Base-by-base conservation (phyloP, 2,888 invertebrate genomes). In the Rhogogaster chlorosoma region DNA sequence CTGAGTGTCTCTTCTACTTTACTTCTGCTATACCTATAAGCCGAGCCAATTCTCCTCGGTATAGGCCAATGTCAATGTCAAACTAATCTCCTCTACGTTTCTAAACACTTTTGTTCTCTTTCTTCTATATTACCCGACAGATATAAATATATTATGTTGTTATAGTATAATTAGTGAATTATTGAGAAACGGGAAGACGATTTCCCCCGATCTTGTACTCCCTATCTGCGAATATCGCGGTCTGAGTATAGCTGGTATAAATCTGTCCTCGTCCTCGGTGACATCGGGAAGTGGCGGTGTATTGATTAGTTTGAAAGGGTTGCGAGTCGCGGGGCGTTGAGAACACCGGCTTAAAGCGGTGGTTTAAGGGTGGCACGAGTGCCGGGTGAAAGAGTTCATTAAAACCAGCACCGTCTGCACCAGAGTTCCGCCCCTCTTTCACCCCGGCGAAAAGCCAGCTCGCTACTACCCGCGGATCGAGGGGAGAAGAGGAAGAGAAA, bases 381-480 rank as follows among this genome's bases (percentile, higher is more conserved):
- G 90, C 88, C 89, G 90, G 89, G 89, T 91, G 90, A 92, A 92
- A 91, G 91, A 92, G 92, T 92, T 92, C 91, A 92, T 92, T 92
- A 92, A 92, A 92, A 92, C 90, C 90, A 90, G 91, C 91, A 89
- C 89, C 89, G 91, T 91, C 91, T 91, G 91, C 91, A 90, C 87
- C 89, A 88, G 83, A 87, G 85, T 87, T 84, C 87, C 87, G 57
- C 77, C 64, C 77, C 70, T 49, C 77, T 83, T 86, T 78, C 84
- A 64, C 75, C 85, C 71, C 77, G 29, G n/a, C 61, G 22, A n/a
- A 80, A 61, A 80, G 29, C 77, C 82, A 86, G 86, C 88, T 73
- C 71, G 32, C 67, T 67, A 67, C 32, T 32, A 38, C 42, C 71
- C 71, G 26, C 61, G 26, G 26, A 26, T 2, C 22, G 4, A 36